Percentiles rank a stretch among this genome's conserved stretches.
Conservation (phyloP, 2,113 vertebrate species). For the Narcine bancroftii region DNA sequence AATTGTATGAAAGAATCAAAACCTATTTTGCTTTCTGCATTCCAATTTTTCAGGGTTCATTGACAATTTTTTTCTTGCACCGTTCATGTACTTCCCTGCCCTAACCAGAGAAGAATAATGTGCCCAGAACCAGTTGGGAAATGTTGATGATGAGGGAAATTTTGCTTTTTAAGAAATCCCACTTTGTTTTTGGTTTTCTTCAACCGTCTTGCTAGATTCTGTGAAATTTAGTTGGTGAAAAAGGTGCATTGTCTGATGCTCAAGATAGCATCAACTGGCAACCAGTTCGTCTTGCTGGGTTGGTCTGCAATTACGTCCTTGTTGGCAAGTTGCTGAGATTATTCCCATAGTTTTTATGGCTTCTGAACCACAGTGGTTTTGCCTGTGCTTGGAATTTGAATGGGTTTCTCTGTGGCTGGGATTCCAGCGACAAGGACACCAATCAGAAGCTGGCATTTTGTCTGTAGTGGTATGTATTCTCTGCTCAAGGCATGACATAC, state of each 20-base stretch:
- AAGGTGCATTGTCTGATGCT: conserved; percentile 45
- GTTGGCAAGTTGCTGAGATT: conserved; percentile 48
- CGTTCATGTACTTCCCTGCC: not conserved
- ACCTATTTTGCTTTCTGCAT: conserved; percentile 1
- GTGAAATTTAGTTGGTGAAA: conserved; percentile 37
- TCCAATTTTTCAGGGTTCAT: not conserved
- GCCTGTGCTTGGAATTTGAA: conserved; percentile 51
- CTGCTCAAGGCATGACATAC: conserved; percentile 55
- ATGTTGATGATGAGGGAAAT: not conserved
- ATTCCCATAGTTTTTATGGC: conserved; percentile 61
- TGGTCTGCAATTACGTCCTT: conserved; percentile 52
- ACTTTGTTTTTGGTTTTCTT: not conserved
- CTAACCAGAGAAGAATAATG: not conserved
- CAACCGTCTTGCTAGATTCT: not conserved
- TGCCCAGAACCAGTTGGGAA: not conserved
- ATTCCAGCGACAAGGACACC: conserved; percentile 46
- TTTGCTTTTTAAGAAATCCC: not conserved
- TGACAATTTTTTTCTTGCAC: not conserved
- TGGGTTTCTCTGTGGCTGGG: conserved; percentile 57
- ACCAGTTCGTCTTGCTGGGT: conserved; percentile 45
- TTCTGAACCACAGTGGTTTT: conserved; percentile 48
- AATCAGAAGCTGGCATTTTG: conserved; percentile 48
- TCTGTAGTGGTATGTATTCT: conserved; percentile 52
- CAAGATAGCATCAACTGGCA: conserved; percentile 48
- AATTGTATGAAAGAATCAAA: not conserved